phyloP scores from a whole-genome alignment of 2,113 vertebrate genomes.

The Patagioenas fasciata region DNA sequence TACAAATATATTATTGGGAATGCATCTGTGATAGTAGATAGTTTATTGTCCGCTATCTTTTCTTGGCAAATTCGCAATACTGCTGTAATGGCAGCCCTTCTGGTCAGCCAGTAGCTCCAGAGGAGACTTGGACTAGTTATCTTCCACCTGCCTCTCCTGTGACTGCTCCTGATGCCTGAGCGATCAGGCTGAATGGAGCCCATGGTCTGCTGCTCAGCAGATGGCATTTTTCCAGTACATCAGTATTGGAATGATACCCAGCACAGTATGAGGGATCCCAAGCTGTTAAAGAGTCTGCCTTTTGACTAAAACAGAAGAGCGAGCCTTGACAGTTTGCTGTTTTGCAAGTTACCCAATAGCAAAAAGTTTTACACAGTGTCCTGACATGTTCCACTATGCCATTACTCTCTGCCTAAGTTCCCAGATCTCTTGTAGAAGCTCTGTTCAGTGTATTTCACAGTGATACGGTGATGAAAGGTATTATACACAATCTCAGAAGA shows the following conservation, averaged over 20 bases:
- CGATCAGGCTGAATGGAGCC: neutral
- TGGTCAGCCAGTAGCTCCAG: neutral
- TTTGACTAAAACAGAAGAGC: neutral
- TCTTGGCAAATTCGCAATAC: neutral
- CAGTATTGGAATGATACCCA: neutral
- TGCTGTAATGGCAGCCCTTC: neutral
- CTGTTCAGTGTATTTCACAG: neutral
- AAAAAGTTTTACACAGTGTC: neutral
- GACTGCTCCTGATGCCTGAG: neutral
- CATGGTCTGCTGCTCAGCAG: neutral
- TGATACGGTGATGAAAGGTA: neutral
- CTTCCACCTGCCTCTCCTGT: neutral
- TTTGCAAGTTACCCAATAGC: neutral
- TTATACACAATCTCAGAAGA: neutral
- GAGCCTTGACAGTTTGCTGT: neutral
- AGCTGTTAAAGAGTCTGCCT: neutral
- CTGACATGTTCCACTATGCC: neutral
- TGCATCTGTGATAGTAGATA: neutral
- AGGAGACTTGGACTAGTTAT: neutral
- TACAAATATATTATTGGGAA: neutral
- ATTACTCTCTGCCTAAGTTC: neutral
- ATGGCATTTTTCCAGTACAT: neutral
- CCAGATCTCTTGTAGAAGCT: neutral
- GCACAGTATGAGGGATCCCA: neutral
- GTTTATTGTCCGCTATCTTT: neutral